These are phyloP conservation scores for Chrysogorgia sp. DNA, from an alignment of 92 coral and sea anemone genomes.

Conservation along the genomic window DNA sequence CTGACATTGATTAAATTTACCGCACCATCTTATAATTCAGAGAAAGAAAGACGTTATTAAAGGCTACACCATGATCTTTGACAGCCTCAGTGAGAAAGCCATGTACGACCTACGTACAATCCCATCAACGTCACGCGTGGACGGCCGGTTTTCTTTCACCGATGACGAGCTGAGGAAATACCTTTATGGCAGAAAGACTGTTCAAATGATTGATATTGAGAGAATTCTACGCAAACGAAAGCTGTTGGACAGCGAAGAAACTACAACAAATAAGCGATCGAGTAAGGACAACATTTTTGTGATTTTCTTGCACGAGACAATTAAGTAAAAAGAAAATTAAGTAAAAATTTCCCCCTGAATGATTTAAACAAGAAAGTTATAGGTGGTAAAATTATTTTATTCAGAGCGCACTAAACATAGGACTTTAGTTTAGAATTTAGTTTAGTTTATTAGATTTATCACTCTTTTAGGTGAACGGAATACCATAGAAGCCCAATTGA, in stretches of 20 bases:
- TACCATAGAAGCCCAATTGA: too few species aligned
- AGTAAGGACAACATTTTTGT: not conserved
- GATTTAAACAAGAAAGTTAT: too few species aligned
- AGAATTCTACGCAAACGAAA: constrained; percentile 34
- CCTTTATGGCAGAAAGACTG: constrained; percentile 29
- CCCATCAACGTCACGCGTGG: too few species aligned
- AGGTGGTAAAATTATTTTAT: too few species aligned
- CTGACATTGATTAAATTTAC: too few species aligned
- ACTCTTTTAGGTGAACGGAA: too few species aligned
- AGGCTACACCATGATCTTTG: not conserved
- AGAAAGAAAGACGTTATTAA: not conserved
- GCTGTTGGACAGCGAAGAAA: constrained; percentile 18
- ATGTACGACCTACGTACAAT: constrained; percentile 18
- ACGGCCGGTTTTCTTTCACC: constrained; percentile 12
- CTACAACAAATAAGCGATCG: constrained; percentile 19
- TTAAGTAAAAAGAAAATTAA: not conserved
- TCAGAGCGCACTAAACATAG: too few species aligned
- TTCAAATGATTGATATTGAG: constrained; percentile 16
- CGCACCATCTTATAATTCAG: not conserved
- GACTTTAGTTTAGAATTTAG: too few species aligned
- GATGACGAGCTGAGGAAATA: constrained; percentile 11
- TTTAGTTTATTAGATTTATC: too few species aligned
- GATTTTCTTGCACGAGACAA: not conserved
- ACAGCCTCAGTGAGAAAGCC: constrained; percentile 32
- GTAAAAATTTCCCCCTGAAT: too few species aligned